Conservation (phyloP, 2,888 invertebrate genomes). For the Phengaris arion region DNA sequence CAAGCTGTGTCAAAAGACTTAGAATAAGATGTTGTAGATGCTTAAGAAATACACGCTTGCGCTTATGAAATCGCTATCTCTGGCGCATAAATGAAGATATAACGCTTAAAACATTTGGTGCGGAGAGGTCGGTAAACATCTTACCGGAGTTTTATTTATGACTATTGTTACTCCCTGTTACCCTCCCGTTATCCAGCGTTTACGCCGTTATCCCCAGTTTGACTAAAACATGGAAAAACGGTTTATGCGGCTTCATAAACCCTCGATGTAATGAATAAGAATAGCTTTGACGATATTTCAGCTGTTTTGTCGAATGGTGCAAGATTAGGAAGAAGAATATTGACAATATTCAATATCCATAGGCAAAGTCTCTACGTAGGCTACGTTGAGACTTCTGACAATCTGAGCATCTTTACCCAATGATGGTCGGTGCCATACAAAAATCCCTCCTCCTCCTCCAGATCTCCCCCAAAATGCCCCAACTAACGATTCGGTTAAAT, state of each 20-base stretch:
- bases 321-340: too few species aligned
- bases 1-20: too few species aligned
- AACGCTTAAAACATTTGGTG: slow-evolving; percentile 9
- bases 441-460: too few species aligned
- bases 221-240: background rate
- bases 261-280: background rate
- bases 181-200: background rate
- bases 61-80: background rate
- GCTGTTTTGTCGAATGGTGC: too few species aligned
- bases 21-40: background rate
- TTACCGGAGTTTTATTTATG: slow-evolving; percentile 22
- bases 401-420: too few species aligned
- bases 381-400: too few species aligned
- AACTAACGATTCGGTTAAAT: too few species aligned
- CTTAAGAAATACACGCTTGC: background rate
- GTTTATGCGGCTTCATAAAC: background rate
- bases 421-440: too few species aligned
- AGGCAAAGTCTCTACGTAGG: too few species aligned
- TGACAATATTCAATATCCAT: too few species aligned
- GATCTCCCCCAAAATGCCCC: too few species aligned
- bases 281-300: background rate
- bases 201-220: background rate
- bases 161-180: slow-evolving; percentile 1
- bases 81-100: background rate
- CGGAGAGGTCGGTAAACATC: slow-evolving; percentile 3